A percentile compares a stretch with the other conserved stretches of the same genome.
These are phyloP conservation scores for Drosophila leonis DNA, from an alignment of 2,888 invertebrate genomes.

Conservation along the genomic window DNA sequence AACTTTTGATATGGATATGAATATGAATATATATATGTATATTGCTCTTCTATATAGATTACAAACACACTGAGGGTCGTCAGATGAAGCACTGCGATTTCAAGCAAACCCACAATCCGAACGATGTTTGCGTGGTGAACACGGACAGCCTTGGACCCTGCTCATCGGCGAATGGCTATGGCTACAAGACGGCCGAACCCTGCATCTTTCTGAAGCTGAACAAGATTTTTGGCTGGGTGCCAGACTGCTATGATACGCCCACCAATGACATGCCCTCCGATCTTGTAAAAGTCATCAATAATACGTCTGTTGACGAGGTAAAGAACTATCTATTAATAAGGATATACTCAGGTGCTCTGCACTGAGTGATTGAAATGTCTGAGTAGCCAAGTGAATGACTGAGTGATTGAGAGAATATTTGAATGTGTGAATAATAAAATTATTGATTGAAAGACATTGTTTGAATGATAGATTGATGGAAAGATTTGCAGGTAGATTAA, in stretches of 20 bases:
- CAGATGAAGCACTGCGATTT: slow-evolving; percentile 87
- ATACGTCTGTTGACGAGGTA: slow-evolving; percentile 76
- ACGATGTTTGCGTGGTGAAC: slow-evolving; percentile 87
- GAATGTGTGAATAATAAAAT: neutral
- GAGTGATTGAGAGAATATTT: neutral
- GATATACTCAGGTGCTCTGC: neutral
- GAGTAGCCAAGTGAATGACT: neutral
- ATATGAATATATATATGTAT: neutral
- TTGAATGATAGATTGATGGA: neutral
- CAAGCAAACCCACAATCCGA: slow-evolving; percentile 84
- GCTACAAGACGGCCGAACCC: slow-evolving; percentile 91
- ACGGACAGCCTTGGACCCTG: slow-evolving; percentile 86
- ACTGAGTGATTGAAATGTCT: neutral
- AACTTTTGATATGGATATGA: slow-evolving; percentile 7
- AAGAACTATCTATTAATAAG: neutral
- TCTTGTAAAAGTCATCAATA: slow-evolving; percentile 86
- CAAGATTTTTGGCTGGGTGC: slow-evolving; percentile 91
- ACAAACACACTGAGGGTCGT: slow-evolving; percentile 84
- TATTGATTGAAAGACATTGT: neutral
- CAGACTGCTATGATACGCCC: slow-evolving; percentile 88
- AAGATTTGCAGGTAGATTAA: neutral
- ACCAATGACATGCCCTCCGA: slow-evolving; percentile 87
- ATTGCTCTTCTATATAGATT: slow-evolving; percentile 77
- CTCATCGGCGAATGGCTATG: slow-evolving; percentile 87
- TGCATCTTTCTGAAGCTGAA: slow-evolving; percentile 95